These are phyloP conservation scores for Falco berigora DNA, from an alignment of 2,797 vertebrate genomes.

Conservation along the genomic window DNA sequence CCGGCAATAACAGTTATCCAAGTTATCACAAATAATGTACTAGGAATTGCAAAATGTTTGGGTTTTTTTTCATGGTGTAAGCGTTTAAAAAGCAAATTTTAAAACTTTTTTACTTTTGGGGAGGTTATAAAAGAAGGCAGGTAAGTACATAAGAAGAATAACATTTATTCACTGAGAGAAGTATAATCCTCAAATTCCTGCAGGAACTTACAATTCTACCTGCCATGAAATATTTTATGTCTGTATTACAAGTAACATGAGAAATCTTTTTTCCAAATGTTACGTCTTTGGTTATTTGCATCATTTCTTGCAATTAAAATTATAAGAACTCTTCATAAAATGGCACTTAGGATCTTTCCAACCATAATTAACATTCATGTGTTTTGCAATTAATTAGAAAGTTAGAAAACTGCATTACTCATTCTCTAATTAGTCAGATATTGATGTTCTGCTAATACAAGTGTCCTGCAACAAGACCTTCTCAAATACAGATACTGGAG, in stretches of 20 bases:
- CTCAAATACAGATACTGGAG: background rate
- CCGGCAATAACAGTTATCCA: background rate
- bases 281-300: background rate
- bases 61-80: background rate
- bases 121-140: background rate
- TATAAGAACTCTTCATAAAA: slow-evolving; percentile 47
- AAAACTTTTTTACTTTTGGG: background rate
- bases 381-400: slow-evolving; percentile 62
- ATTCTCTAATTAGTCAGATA: slow-evolving; percentile 53
- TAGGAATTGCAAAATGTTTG: background rate
- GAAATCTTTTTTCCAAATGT: background rate
- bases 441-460: slow-evolving; percentile 21
- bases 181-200: background rate
- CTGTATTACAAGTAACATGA: background rate
- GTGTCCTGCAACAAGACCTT: background rate
- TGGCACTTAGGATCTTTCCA: slow-evolving; percentile 13
- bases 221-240: background rate
- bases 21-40: background rate
- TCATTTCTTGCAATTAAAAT: slow-evolving; percentile 39
- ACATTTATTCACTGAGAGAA: background rate
- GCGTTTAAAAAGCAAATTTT: background rate
- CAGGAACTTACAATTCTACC: background rate
- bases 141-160: background rate
- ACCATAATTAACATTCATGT: slow-evolving; percentile 45
- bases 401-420: slow-evolving; percentile 53